Conservation (phyloP, 2,113 vertebrate genomes). For the Excalfactoria chinensis region DNA sequence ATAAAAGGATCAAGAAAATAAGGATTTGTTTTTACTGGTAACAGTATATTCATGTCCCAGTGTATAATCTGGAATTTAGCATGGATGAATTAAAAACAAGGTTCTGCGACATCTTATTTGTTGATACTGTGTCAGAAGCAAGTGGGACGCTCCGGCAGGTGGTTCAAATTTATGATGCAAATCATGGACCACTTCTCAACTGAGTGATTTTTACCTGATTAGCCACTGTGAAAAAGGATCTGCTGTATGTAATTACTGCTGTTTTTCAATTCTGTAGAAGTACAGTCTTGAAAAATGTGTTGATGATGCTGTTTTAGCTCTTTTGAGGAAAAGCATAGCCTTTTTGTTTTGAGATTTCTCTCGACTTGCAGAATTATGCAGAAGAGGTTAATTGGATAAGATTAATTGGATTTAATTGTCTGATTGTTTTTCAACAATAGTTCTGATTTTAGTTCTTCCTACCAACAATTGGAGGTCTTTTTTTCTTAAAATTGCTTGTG, state of each 20-base stretch:
- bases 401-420: neutral
- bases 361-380: neutral
- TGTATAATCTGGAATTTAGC: neutral
- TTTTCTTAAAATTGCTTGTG: conserved; percentile 6
- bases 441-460: conserved; percentile 7
- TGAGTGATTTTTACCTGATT: neutral
- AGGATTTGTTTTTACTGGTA: neutral
- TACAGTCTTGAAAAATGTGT: neutral
- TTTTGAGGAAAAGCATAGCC: neutral
- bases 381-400: neutral
- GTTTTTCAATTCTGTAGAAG: neutral
- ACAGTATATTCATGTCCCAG: neutral
- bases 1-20: neutral
- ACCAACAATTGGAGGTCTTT: neutral
- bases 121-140: neutral
- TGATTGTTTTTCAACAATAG: neutral
- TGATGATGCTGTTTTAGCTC: neutral
- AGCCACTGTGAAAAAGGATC: neutral
- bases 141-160: neutral
- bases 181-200: neutral
- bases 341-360: neutral
- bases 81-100: neutral
- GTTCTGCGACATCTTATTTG: neutral
- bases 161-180: neutral
- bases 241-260: neutral